phyloP scores from a whole-genome alignment of 2,113 vertebrate genomes.

The Odontophorus gujanensis region DNA sequence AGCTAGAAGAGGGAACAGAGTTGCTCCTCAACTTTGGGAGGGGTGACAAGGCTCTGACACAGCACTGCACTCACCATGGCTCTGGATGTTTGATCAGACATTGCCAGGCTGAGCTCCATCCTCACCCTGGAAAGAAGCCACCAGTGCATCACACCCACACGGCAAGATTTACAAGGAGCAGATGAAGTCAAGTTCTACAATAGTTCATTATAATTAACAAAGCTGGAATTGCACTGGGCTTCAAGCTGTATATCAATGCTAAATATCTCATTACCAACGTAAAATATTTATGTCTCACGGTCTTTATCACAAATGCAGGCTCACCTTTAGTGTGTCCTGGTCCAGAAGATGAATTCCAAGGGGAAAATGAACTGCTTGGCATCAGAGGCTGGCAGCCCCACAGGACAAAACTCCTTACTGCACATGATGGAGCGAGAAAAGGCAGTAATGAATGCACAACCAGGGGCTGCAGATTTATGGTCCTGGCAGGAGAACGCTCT shows the following conservation, averaged over 20 bases:
- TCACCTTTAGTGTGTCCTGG: background rate
- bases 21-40: background rate
- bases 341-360: conserved; percentile 63
- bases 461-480: background rate
- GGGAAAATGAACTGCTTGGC: conserved; percentile 41
- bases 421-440: background rate
- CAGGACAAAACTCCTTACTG: conserved; percentile 25
- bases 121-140: conserved; percentile 47
- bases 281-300: conserved; percentile 68
- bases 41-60: background rate
- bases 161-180: conserved; percentile 49
- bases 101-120: conserved; percentile 26
- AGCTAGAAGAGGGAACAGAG: background rate
- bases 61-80: background rate
- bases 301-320: conserved; percentile 62
- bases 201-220: conserved; percentile 71
- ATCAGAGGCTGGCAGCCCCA: conserved; percentile 30
- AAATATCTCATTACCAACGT: conserved; percentile 69
- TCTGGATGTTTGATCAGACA: background rate
- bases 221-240: conserved; percentile 59
- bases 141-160: background rate
- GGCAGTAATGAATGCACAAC: background rate
- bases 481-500: background rate
- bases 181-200: conserved; percentile 47
- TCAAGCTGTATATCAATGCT: conserved; percentile 71